Conservation (phyloP, 30 jellyfish, hydroid and myxozoan genomes). For the Mastigias papua region DNA sequence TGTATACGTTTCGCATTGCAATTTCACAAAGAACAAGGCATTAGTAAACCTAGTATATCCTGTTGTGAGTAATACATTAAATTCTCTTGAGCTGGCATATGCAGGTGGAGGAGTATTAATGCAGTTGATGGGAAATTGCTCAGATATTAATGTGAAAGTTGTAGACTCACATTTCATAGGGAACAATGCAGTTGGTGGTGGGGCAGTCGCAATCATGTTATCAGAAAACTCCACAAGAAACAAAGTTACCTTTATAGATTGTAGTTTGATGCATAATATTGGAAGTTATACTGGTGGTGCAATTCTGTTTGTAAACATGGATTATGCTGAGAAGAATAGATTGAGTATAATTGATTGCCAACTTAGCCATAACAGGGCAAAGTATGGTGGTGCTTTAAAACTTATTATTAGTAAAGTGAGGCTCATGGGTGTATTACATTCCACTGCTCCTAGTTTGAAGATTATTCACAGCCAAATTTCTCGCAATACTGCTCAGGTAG, state of each 20-base stretch:
- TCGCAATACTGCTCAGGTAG: slow-evolving; percentile 73
- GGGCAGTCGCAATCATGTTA: slow-evolving; percentile 74
- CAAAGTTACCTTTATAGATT: slow-evolving; percentile 9
- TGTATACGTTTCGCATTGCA: slow-evolving; percentile 27
- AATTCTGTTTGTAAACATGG: slow-evolving; percentile 61
- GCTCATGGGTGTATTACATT: not conserved
- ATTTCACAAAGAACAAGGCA: slow-evolving; percentile 63
- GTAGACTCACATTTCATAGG: slow-evolving; percentile 22
- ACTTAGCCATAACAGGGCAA: slow-evolving; percentile 61
- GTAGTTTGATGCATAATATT: slow-evolving; percentile 35
- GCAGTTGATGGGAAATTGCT: slow-evolving; percentile 32
- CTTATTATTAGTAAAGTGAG: slow-evolving; percentile 14
- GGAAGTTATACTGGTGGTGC: slow-evolving; percentile 81
- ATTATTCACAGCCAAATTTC: slow-evolving; percentile 32
- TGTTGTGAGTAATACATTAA: not conserved
- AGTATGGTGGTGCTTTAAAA: slow-evolving; percentile 83
- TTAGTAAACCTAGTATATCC: slow-evolving; percentile 1
- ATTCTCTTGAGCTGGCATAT: slow-evolving; percentile 37
- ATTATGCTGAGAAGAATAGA: slow-evolving; percentile 29
- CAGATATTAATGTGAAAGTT: slow-evolving; percentile 27
- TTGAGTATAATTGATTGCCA: slow-evolving; percentile 19
- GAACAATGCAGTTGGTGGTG: slow-evolving; percentile 82
- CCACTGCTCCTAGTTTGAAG: slow-evolving; percentile 12
- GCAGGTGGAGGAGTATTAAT: slow-evolving; percentile 86
- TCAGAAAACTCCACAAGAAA: slow-evolving; percentile 47